phyloP scores from a whole-genome alignment of 2,113 vertebrate genomes.

The Chascanopsetta lugubris region DNA sequence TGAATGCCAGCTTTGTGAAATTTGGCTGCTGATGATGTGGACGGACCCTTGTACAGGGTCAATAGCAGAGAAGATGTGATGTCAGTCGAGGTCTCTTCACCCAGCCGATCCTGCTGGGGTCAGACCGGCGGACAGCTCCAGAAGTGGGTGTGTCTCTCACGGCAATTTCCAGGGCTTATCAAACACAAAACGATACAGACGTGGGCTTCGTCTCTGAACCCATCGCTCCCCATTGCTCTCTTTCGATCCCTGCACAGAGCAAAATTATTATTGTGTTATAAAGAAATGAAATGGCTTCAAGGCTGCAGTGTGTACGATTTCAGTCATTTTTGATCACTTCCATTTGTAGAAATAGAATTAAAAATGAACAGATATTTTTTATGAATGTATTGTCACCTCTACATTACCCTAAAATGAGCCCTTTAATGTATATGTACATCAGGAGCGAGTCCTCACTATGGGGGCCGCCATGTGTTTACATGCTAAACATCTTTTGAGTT shows the following conservation, averaged over 20 bases:
- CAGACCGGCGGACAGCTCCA: slow-evolving; percentile 44
- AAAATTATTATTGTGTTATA: slow-evolving; percentile 58
- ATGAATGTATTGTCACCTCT: too few relatives aligned
- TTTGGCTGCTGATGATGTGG: slow-evolving; percentile 32
- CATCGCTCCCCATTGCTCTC: slow-evolving; percentile 39
- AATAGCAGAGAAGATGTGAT: slow-evolving; percentile 38
- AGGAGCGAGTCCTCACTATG: too few relatives aligned
- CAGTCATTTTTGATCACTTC: too few relatives aligned
- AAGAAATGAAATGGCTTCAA: not conserved
- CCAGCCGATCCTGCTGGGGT: slow-evolving; percentile 36
- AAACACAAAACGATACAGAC: slow-evolving; percentile 64
- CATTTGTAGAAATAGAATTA: too few relatives aligned
- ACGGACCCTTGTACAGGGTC: slow-evolving; percentile 36
- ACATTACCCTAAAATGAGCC: too few relatives aligned
- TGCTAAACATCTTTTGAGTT: too few relatives aligned
- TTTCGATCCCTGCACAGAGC: slow-evolving; percentile 28
- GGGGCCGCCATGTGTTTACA: too few relatives aligned
- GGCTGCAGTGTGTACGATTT: too few relatives aligned
- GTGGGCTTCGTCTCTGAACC: slow-evolving; percentile 47
- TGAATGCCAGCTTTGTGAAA: slow-evolving; percentile 28
- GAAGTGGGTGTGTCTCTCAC: slow-evolving; percentile 30
- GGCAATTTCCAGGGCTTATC: slow-evolving; percentile 46
- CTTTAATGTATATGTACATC: too few relatives aligned
- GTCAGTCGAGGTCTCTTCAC: slow-evolving; percentile 25
- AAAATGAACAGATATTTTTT: too few relatives aligned